phyloP scores from a whole-genome alignment of 35 echinoderm and acorn worm species.

The Heliocidaris tuberculata region DNA sequence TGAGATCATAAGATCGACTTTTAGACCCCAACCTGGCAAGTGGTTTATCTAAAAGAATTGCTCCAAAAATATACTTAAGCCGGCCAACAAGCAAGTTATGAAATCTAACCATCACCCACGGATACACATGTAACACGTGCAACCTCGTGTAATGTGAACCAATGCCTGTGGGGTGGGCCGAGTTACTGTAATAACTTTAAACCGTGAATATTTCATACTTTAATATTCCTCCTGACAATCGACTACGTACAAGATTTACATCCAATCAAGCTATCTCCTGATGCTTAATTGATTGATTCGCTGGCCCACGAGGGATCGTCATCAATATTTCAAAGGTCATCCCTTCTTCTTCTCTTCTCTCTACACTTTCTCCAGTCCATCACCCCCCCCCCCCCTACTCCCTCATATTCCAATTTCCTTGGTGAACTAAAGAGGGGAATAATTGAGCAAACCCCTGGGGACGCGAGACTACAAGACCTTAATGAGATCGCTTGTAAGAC shows the following conservation, averaged over 20 bases:
- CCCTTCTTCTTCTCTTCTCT: background rate
- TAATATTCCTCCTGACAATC: background rate
- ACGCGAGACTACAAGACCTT: slow-evolving; percentile 12
- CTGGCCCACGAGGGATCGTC: slow-evolving; percentile 6
- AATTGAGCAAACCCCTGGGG: slow-evolving; percentile 48
- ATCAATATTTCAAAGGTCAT: slow-evolving; percentile 47
- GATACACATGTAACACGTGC: background rate
- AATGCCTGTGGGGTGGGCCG: background rate
- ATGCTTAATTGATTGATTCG: slow-evolving; percentile 45
- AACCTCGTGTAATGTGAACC: background rate
- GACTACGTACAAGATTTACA: slow-evolving; percentile 29
- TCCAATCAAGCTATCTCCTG: slow-evolving; percentile 40
- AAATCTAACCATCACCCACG: background rate
- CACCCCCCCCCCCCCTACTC: background rate
- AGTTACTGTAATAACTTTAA: background rate
- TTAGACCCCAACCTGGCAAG: too few species aligned
- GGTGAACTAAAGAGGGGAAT: background rate
- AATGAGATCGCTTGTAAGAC: slow-evolving; percentile 41
- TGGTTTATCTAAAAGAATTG: background rate
- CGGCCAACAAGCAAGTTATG: background rate
- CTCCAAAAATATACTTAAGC: background rate
- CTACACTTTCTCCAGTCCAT: background rate
- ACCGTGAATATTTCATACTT: slow-evolving; percentile 8
- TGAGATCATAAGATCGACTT: too few species aligned
- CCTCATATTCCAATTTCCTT: background rate